Conservation (phyloP, 2,113 vertebrate genomes). For the Oryzias celebensis region DNA sequence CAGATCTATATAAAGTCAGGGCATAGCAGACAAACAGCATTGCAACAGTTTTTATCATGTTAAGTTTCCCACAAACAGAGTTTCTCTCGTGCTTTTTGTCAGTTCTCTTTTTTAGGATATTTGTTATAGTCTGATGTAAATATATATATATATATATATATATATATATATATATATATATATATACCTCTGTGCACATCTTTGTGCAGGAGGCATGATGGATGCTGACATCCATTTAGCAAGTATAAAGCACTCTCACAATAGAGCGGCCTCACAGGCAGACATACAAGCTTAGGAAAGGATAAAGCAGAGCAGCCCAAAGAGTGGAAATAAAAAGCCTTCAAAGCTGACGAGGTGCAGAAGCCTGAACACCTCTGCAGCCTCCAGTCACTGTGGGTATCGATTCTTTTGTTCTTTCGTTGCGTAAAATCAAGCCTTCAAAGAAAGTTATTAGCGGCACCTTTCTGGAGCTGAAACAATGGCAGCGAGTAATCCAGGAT, state of each 20-base stretch:
- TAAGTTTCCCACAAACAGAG: not conserved
- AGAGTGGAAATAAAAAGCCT: constrained; percentile 16
- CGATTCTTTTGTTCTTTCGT: constrained; percentile 12
- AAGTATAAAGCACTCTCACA: constrained; percentile 14
- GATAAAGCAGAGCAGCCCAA: constrained; percentile 1
- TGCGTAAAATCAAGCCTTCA: not conserved
- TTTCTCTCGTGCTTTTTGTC: not conserved
- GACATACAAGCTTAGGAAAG: not conserved
- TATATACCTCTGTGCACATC: not conserved
- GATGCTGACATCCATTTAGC: constrained; percentile 12
- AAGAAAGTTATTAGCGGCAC: not conserved
- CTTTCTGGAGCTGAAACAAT: not conserved
- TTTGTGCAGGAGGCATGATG: constrained; percentile 16
- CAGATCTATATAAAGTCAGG: not conserved
- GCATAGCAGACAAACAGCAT: not conserved
- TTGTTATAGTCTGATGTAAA: not conserved
- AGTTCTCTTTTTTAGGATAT: not conserved
- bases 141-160: no score
- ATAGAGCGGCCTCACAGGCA: not conserved
- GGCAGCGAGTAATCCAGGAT: not conserved
- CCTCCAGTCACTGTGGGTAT: not conserved
- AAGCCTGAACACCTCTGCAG: constrained; percentile 4
- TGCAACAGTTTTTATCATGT: not conserved
- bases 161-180: no score
- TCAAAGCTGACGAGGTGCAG: constrained; percentile 1